A percentile compares a stretch with the other conserved stretches of the same genome.
phyloP scores from a whole-genome alignment of 2,797 vertebrate genomes.

The Halcyon smyrnensis region DNA sequence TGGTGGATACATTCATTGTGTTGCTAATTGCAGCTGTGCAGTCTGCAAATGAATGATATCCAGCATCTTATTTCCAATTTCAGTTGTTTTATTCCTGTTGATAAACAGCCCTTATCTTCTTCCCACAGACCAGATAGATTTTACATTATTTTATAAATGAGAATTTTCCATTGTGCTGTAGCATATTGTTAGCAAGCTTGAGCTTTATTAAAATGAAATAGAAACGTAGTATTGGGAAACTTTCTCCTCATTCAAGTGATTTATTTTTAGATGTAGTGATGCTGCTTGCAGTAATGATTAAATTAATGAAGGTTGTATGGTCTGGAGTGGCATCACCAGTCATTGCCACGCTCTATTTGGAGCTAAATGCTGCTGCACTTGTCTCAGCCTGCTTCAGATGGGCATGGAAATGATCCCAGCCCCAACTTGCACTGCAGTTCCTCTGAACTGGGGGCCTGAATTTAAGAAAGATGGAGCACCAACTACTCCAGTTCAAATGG shows the following conservation, averaged over 20 bases:
- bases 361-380: not conserved
- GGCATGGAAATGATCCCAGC: not conserved
- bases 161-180: slow-evolving; percentile 16
- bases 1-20: slow-evolving; percentile 46
- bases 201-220: slow-evolving; percentile 13
- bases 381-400: not conserved
- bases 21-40: slow-evolving; percentile 62
- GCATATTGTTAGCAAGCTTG: not conserved
- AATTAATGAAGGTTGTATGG: not conserved
- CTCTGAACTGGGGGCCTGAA: not conserved
- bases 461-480: not conserved
- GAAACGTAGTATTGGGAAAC: not conserved
- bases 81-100: slow-evolving; percentile 36
- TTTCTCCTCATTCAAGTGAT: not conserved
- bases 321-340: not conserved
- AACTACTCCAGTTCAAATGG: not conserved
- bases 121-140: slow-evolving; percentile 43
- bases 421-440: not conserved
- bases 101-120: slow-evolving; percentile 66
- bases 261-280: not conserved
- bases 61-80: slow-evolving; percentile 53
- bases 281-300: not conserved
- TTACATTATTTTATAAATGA: slow-evolving; percentile 29
- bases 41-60: slow-evolving; percentile 40
- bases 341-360: not conserved